A percentile compares a stretch with the other conserved stretches of the same genome.
These are phyloP conservation scores for Graphium colonna DNA, from an alignment of 2,888 invertebrate genomes.

Conservation along the genomic window DNA sequence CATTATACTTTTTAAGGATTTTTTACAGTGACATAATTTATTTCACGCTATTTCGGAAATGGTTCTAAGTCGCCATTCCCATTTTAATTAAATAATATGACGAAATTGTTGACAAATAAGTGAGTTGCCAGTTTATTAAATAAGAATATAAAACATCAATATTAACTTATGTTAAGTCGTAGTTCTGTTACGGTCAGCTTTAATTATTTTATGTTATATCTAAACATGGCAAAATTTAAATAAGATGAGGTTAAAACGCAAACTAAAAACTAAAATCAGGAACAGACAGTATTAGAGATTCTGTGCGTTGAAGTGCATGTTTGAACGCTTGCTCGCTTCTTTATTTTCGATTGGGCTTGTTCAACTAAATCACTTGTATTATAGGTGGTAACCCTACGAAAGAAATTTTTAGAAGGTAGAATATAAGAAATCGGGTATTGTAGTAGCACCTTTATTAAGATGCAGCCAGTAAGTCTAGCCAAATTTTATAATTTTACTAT, in stretches of 20 bases:
- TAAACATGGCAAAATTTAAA: background rate
- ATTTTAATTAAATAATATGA: background rate
- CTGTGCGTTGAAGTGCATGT: conserved; percentile 15
- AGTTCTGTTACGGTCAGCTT: conserved; percentile 14
- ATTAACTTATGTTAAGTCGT: background rate
- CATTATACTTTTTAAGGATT: no score
- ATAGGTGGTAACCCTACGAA: background rate
- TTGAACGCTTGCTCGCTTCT: conserved; percentile 20
- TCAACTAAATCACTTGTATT: background rate
- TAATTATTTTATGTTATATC: conserved; percentile 2
- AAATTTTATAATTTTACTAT: background rate
- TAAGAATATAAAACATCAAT: background rate
- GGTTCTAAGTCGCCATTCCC: background rate
- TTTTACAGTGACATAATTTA: no score
- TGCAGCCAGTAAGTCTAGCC: background rate
- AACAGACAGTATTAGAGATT: background rate
- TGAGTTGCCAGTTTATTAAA: background rate
- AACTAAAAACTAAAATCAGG: background rate
- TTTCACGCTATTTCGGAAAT: no score
- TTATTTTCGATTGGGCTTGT: conserved; percentile 3
- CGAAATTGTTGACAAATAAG: background rate
- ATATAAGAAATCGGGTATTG: background rate
- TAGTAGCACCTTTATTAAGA: background rate
- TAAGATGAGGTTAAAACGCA: background rate
- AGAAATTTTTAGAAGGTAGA: background rate